These are phyloP conservation scores for Myotis daubentonii DNA, from an alignment of 2,797 vertebrate genomes.

Conservation along the genomic window DNA sequence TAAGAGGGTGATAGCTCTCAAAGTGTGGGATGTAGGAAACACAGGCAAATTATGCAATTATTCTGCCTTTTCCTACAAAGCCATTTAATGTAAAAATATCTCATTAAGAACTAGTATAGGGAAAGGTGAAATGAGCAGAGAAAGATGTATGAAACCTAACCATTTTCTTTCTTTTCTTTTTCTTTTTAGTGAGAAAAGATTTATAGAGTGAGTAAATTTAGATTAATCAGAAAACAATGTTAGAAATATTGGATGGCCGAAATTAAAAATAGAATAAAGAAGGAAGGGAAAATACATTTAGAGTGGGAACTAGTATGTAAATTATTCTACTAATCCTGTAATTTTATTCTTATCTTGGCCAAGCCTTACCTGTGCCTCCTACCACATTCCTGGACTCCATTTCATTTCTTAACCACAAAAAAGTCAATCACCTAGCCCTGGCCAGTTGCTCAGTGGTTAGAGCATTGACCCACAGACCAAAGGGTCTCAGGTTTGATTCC, in stretches of 20 bases:
- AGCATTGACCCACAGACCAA: no score
- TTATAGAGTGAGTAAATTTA: background rate
- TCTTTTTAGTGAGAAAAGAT: background rate
- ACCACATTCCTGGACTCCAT: background rate
- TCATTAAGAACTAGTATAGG: background rate
- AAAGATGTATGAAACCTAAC: background rate
- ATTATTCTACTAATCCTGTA: background rate
- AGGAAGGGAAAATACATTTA: background rate
- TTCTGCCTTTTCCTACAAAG: constrained; percentile 20
- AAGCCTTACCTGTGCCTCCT: background rate
- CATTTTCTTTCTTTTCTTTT: background rate
- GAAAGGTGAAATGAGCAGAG: background rate
- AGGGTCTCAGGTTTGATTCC: no score
- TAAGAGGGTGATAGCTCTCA: background rate
- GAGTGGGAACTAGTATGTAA: background rate
- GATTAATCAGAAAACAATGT: background rate
- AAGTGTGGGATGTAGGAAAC: background rate
- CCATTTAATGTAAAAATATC: background rate
- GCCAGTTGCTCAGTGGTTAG: no score
- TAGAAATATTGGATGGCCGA: background rate
- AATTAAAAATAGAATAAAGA: constrained; percentile 12
- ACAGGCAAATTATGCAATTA: background rate
- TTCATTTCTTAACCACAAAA: background rate
- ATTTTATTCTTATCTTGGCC: background rate
- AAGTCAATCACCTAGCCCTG: background rate